Base-by-base conservation (phyloP, 1,140 invertebrate species). In the Drosophila lacteicornis region DNA sequence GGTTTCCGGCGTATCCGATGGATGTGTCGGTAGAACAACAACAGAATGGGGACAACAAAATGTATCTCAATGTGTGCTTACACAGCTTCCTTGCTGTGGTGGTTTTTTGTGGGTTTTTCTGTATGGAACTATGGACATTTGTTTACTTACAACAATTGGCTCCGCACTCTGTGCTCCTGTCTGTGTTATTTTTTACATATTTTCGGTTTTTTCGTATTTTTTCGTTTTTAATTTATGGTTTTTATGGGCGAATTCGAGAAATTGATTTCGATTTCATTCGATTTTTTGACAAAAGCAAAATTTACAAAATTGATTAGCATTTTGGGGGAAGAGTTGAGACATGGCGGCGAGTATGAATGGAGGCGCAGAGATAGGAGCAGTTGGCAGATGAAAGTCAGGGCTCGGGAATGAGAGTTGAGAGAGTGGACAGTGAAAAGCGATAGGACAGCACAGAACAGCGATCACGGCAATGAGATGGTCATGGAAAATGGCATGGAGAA, bases 131-230 rank as follows among this genome's bases (percentile, higher is more conserved):
- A 81, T 87, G 88, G 88, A 91, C 91, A 91, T 91, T 81, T 78
- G 69, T 92, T 92, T 93, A 97, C 97, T 97, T 97, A 98, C 97
- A 96, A 98, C 97, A 93, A 98, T 98, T 93, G 97, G 97, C 95
- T 98, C 97, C 95, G 97, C 96, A 94, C 96, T 97, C 94, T 95
- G 96, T 94, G 96, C 95, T 95, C 96, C 97, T 95, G 95, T 95
- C 97, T 97, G 96, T 94, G 94, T 94, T 82, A 73, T 63, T 79
- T 68, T 65, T 83, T 75, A 53, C 25, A 56, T 75, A 15, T 63
- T 57, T 60, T 67, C 46, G 46, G 56, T 74, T 66, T 74, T 73
- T 22, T 22, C 19, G 19, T 22, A 2, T 22, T 67, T 73, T 78
- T 74, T 45, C 25, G 45, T 56, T 19, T 30, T 62, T 58, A 58